Evolutionary conservation across 2,113 vertebrate species (phyloP).

Genomic region (Upupa epops): DNA sequence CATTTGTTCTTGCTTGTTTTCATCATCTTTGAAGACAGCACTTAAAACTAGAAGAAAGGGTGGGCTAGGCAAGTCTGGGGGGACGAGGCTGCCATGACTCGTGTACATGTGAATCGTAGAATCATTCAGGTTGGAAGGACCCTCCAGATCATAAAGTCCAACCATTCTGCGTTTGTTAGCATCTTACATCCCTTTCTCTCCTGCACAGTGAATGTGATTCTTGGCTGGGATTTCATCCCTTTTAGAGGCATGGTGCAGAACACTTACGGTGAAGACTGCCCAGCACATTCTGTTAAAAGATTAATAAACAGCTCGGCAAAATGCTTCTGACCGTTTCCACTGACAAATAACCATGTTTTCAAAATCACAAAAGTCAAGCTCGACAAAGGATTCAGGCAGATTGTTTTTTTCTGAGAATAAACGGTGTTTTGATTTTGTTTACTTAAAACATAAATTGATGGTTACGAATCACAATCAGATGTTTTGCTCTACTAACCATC

Average conservation of each 20-base stretch:
- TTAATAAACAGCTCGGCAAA: not conserved
- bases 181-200: not conserved
- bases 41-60: not conserved
- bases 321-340: not conserved
- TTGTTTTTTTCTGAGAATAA: not conserved
- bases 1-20: not conserved
- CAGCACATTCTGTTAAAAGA: not conserved
- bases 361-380: not conserved
- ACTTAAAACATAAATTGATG: not conserved
- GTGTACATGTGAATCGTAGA: not conserved
- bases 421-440: not conserved
- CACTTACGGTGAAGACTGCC: not conserved
- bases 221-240: conserved; percentile 4
- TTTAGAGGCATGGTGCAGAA: not conserved
- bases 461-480: not conserved
- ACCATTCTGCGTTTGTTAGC: not conserved
- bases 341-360: not conserved
- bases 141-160: no score
- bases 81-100: conserved; percentile 26
- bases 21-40: not conserved
- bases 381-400: not conserved
- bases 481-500: not conserved
- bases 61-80: not conserved
- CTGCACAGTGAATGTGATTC: not conserved
- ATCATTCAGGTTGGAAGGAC: no score